phyloP scores from a whole-genome alignment of 2,113 vertebrate genomes.

The Eira barbara region DNA sequence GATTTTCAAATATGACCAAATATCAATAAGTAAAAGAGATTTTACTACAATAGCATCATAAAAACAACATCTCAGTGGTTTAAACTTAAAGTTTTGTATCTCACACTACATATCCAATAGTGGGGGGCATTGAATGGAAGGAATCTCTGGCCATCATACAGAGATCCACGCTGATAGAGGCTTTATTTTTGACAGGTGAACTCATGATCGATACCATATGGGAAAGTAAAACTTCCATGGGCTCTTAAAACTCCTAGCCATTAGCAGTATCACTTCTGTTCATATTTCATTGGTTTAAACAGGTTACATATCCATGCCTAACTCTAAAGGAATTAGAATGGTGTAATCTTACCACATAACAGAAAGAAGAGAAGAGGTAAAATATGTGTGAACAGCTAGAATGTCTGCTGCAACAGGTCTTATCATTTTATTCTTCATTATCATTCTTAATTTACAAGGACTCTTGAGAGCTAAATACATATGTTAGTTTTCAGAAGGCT shows the following conservation, averaged over 20 bases:
- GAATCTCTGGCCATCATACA: background rate
- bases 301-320: background rate
- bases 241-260: background rate
- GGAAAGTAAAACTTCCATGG: background rate
- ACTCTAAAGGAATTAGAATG: background rate
- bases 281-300: background rate
- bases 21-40: background rate
- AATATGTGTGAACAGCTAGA: background rate
- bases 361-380: background rate
- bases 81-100: background rate
- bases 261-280: background rate
- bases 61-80: background rate
- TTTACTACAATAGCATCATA: background rate
- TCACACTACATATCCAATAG: background rate
- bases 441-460: slow-evolving; percentile 12
- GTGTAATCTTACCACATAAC: background rate
- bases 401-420: background rate
- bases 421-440: background rate
- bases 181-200: background rate
- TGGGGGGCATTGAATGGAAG: rapidly evolving
- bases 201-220: background rate
- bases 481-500: background rate
- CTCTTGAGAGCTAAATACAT: background rate
- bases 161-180: background rate
- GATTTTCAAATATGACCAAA: background rate